Conservation (phyloP, 2,113 vertebrate genomes). For the Tragelaphus strepsiceros region DNA sequence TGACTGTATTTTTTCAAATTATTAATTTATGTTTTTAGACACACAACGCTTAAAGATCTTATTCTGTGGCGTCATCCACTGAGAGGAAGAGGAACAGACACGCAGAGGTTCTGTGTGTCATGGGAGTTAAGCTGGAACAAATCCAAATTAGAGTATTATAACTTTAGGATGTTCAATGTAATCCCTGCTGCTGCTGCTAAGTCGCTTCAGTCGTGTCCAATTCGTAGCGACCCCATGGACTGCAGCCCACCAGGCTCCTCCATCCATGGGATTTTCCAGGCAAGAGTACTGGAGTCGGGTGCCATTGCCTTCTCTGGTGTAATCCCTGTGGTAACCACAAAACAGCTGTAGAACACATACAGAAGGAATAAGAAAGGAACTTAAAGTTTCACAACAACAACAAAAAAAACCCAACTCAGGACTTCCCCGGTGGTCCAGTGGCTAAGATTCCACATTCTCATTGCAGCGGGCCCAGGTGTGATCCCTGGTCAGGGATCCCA, state of each 20-base stretch:
- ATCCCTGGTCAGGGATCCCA: not conserved
- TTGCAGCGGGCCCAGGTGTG: not conserved
- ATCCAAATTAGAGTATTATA: not conserved
- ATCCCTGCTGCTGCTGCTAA: no score
- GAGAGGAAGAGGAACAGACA: not conserved
- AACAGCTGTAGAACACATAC: not conserved
- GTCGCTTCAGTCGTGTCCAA: no score
- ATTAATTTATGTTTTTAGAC: not conserved
- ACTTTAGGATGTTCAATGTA: not conserved
- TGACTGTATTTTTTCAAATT: not conserved
- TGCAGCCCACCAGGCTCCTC: no score
- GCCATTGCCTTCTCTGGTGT: no score
- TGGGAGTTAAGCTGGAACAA: not conserved
- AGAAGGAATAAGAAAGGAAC: not conserved
- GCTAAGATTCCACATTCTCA: not conserved
- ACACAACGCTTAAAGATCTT: not conserved
- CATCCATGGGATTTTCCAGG: no score
- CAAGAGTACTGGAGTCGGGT: no score
- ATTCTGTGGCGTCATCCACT: not conserved
- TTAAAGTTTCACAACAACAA: not conserved
- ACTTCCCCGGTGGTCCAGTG: not conserved
- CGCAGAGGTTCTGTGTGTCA: not conserved
- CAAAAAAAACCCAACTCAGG: not conserved
- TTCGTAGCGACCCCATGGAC: no score
- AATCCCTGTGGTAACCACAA: not conserved